Conservation (phyloP, 2,888 invertebrate genomes). For the Microctonus hyperodae region DNA sequence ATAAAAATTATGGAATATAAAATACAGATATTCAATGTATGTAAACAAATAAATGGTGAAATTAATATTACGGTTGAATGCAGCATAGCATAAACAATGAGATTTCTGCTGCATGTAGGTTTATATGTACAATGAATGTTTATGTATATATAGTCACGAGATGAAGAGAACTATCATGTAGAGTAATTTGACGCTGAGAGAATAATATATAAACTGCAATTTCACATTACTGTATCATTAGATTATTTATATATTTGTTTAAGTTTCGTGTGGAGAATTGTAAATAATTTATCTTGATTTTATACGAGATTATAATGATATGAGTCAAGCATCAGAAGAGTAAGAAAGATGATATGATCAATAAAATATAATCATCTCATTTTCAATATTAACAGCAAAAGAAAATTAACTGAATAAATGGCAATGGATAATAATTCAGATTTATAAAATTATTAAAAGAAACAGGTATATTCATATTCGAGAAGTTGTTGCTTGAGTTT, state of each 20-base stretch:
- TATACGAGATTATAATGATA: neutral
- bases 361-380: neutral
- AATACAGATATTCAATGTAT: neutral
- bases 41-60: neutral
- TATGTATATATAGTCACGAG: neutral
- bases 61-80: constrained; percentile 1
- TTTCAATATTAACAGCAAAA: neutral
- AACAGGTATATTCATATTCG: neutral
- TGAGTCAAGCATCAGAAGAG: neutral
- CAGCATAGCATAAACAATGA: neutral
- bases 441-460: neutral
- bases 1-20: neutral
- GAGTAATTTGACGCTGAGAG: neutral
- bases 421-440: neutral
- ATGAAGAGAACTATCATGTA: neutral
- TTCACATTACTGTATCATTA: neutral
- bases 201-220: neutral
- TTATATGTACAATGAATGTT: too few relatives aligned
- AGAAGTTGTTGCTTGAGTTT: too few relatives aligned
- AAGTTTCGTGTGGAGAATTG: neutral
- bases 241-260: neutral
- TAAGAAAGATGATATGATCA: neutral
- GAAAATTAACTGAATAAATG: neutral
- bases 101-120: neutral
- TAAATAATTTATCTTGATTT: neutral